Conservation (phyloP, 2,888 invertebrate species). For the Agrotis clavis region DNA sequence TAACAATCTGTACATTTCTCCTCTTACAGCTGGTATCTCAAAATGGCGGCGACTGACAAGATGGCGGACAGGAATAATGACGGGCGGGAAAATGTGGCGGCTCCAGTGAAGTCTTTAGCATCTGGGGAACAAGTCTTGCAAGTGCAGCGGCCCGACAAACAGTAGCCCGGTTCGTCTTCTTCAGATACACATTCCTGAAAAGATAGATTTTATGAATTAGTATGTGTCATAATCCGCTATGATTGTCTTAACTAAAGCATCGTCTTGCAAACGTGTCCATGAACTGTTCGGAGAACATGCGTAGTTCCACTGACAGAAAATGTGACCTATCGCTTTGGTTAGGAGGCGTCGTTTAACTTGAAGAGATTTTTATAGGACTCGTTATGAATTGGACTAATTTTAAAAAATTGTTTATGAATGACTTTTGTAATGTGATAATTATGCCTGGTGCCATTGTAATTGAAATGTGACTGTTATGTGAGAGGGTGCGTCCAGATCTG, state of each 20-base stretch:
- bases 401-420: background rate
- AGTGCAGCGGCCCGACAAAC: conserved; percentile 84
- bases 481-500: no score
- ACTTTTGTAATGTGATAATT: background rate
- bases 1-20: conserved; percentile 30
- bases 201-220: background rate
- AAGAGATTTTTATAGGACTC: background rate
- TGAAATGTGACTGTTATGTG: background rate
- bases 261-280: background rate
- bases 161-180: conserved; percentile 87
- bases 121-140: conserved; percentile 87
- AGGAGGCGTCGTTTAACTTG: background rate
- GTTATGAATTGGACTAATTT: background rate
- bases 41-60: conserved; percentile 74
- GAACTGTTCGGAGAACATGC: background rate
- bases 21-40: conserved; percentile 74
- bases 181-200: conserved; percentile 88
- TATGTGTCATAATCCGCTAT: background rate
- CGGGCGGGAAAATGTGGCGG: conserved; percentile 72
- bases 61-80: conserved; percentile 74
- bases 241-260: background rate
- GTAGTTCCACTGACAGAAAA: no score
- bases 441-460: conserved; percentile 21
- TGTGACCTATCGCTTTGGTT: background rate
- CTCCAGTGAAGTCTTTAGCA: conserved; percentile 82